Base-by-base conservation (phyloP, 1,140 invertebrate genomes). In the Cotesia typhae region DNA sequence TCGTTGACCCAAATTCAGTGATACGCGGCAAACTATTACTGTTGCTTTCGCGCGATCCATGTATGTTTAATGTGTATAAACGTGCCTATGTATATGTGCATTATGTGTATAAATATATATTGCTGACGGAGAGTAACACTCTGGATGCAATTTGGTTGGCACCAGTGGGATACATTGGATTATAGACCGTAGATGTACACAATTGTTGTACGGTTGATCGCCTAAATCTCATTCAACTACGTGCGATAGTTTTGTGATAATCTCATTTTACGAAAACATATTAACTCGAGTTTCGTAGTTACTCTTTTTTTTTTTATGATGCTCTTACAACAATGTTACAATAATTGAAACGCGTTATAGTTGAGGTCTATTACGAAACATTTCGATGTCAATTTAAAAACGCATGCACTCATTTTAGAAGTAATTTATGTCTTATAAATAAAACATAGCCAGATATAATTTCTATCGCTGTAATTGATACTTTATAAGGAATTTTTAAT, bases 221-320 rank as follows among this genome's bases (percentile, higher is more conserved):
- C 36, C 36, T 52, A 61, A 70, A 70, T 70, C 68, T 70, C 68
- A 63, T 70, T 70, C n/a, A 47, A 61, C 41, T 35, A 35, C 12
- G 57, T 35, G 68, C 52, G 41, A 70, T 70, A 61, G 68, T 47
- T 70, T 55, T 4, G 41, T 60, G 35, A 41, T 36, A 70, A 61
- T 61, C 59, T 51, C 38, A 51, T 61, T 28, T 17, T 10, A 20
- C 63, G 60, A 28, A 36, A 63, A 70, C 59, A 35, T 72, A 61
- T 36, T 60, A 52, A 61, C 52, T 79, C 74, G 79, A 80, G 78
- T 80, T 77, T 71, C 80, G 76, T 74, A 77, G 75, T 77, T 79
- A 36, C 68, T 55, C 52, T 28, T 59, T 63, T 60, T 73, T 70
- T 60, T 37, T 51, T 38, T 63, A 20, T 57, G 6, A 52, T 55